Base-by-base conservation (phyloP, 2,888 invertebrate species). In the Hirtodrosophila alboralis region DNA sequence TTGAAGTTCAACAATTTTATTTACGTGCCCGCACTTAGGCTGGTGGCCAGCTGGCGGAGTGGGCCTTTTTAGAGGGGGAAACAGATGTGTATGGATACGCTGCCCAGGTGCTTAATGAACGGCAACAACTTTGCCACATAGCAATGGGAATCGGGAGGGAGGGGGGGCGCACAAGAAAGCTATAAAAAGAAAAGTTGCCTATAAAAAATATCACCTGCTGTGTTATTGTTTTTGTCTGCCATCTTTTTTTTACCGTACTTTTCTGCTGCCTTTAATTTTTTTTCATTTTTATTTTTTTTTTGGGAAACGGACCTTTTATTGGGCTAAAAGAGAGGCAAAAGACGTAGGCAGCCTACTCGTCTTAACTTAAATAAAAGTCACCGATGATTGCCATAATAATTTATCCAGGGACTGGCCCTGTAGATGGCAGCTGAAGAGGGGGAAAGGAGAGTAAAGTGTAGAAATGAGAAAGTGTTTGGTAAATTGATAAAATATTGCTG, bases 301-400 rank as follows among this genome's bases (percentile, higher is more conserved):
- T 16, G 31, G n/a, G n/a, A 10, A 28, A 18, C 13, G 44, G 40
- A 41, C 36, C 48, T 47, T 68, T 57, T 30, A 34, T 53, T 44
- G 27, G 30, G 40, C 2, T 6, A 6, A 1, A 30, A 16, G 36
- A 31, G 40, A 27, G 23, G 41, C n/a, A 26, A 10, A 33, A 21
- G 23, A 27, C 9, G 44, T 44, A 45, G 61, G 48, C 60, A 43
- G 47, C n/a, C n/a, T n/a, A n/a, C n/a, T n/a, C 26, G 51, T 14
- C 53, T 59, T 47, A 51, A 63, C 65, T 81, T 77, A 68, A 73
- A 86, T 81, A 74, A 81, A 86, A 84, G 84, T 84, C 84, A 74
- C 76, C 74, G 69, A 84, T 84, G 84, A 81, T 86, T 76, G 86
- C 77, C 62, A 71, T 71, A 62, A 86, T 84, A 86, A 81, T 84